phyloP scores from a whole-genome alignment of 2,888 invertebrate genomes.

The Eilema griseolum region DNA sequence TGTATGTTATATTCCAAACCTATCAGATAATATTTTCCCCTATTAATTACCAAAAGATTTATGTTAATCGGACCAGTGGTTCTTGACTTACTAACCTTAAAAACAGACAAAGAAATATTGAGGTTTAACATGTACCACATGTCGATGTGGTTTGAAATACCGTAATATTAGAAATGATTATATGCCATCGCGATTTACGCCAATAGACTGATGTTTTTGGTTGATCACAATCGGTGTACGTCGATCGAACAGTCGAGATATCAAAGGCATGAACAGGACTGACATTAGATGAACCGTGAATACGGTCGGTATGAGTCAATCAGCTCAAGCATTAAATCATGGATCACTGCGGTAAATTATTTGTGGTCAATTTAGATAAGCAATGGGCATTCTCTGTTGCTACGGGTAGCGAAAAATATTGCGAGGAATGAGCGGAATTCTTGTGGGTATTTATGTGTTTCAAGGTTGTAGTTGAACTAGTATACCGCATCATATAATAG shows the following conservation, averaged over 20 bases:
- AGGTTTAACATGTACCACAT: background rate
- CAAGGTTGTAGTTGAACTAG: background rate
- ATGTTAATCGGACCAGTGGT: background rate
- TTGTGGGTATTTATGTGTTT: too few species aligned
- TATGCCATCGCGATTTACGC: background rate
- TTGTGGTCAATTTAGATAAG: background rate
- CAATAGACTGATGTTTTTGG: background rate
- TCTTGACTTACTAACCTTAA: background rate
- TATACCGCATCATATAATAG: too few species aligned
- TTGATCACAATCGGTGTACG: background rate
- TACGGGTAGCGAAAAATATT: background rate
- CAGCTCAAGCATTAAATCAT: background rate
- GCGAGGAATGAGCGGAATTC: background rate
- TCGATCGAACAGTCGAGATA: background rate
- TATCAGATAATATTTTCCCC: background rate
- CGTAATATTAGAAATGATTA: background rate
- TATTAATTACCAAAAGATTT: background rate
- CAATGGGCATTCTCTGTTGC: background rate
- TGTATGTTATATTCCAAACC: background rate
- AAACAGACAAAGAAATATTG: conserved; percentile 1
- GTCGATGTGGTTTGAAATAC: background rate
- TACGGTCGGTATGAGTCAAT: background rate
- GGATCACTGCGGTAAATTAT: background rate
- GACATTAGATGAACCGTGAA: background rate
- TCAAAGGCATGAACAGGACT: background rate